Evolutionary conservation across 2,113 vertebrate species (phyloP).

Genomic region (Callipepla californica): DNA sequence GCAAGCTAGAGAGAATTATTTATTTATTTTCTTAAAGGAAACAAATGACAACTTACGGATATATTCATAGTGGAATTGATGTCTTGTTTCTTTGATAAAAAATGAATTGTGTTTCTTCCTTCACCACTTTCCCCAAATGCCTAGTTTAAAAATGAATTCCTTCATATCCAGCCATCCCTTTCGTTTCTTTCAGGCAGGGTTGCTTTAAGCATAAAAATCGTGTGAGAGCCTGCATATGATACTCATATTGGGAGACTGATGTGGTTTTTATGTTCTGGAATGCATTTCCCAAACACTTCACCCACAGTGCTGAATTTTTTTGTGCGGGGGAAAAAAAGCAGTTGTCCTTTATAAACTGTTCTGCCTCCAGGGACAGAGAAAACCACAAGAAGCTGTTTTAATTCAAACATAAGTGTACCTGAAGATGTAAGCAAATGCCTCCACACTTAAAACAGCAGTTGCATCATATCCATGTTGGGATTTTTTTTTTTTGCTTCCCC

Average conservation of each 20-base stretch:
- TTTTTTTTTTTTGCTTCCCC: background rate
- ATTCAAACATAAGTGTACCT: background rate
- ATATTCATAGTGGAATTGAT: background rate
- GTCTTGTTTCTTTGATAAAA: conserved; percentile 16
- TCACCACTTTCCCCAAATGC: background rate
- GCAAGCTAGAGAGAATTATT: background rate
- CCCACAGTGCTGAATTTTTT: background rate
- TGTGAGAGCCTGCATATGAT: conserved; percentile 37
- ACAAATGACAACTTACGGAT: conserved; percentile 25
- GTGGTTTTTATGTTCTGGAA: conserved; percentile 39
- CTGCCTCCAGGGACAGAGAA: background rate
- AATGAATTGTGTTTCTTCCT: background rate
- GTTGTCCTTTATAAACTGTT: background rate
- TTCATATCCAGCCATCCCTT: background rate
- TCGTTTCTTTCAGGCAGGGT: conserved; percentile 29
- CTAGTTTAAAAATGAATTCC: background rate
- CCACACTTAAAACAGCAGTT: background rate
- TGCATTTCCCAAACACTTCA: background rate
- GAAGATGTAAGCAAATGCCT: background rate
- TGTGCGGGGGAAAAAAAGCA: background rate
- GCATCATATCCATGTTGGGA: background rate
- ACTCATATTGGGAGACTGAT: background rate
- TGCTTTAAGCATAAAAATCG: conserved; percentile 20
- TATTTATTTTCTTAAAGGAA: background rate
- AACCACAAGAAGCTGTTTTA: background rate